Evolutionary conservation across 1,140 invertebrate genomes (phyloP), one percentile per base, ranked within the genome.

Genomic region (Drosophila teissieri): DNA sequence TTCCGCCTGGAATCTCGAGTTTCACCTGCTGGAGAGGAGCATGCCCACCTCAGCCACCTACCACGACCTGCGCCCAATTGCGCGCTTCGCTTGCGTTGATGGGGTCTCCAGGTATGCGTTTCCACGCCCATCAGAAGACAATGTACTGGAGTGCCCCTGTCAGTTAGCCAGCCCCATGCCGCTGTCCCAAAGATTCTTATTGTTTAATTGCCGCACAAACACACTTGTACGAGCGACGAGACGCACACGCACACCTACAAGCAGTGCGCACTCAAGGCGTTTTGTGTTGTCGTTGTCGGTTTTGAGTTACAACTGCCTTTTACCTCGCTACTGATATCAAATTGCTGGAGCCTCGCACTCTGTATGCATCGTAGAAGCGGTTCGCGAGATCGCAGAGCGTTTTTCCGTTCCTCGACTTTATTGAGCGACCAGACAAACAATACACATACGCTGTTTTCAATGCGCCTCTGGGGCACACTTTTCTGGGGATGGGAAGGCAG

Each of bases 301-400:
- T 83, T 86, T 82, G 46, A 82, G 62, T 88, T 88, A 72, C 69
- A 73, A 40, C n/a, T 65, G 57, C 52, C 68, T 74, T 78, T 86
- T 79, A 86, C 83, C 78, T 88, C 61, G 74, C 70, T 74, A 65
- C 48, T 64, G 56, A 73, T 86, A 88, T 86, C 74, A 88, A 79
- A 63, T 88, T 88, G 42, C 82, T 45, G 45, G 40, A 49, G 22
- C 49, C 42, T 17, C 42, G 46, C 5, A 46, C 60, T 67, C 49
- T 57, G 54, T 57, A 51, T 60, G 57, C 73, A 80, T 75, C 51
- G 46, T 52, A 60, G 31, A 37, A 22, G 19, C 51, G 24, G 61
- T 34, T 54, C 17, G 15, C 40, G 31, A 63, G 44, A 53, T 53
- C 37, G 31, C 40, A 49, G 15, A 65, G 37, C 48, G 57, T 49